Conservation (phyloP, 2,113 vertebrate genomes). For the Cynocephalus volans region DNA sequence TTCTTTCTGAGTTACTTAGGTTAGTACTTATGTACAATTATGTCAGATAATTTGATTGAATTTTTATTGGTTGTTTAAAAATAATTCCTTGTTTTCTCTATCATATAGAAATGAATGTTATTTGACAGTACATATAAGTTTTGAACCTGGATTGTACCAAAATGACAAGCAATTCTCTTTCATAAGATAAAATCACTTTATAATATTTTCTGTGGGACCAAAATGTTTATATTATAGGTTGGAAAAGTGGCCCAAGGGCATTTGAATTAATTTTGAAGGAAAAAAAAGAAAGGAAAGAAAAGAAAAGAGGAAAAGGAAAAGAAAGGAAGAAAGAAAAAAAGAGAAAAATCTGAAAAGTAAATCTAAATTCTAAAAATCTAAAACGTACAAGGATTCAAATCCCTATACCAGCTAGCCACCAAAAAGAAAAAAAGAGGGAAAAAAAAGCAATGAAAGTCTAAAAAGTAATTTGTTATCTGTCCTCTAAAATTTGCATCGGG, state of each 20-base stretch:
- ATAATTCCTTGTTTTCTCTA: neutral
- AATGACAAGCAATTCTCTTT: neutral
- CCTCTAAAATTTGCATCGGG: neutral
- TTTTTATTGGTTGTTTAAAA: neutral
- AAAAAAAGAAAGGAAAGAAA: neutral
- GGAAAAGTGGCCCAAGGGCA: neutral
- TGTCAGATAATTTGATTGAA: neutral
- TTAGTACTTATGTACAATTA: neutral
- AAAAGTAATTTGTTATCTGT: neutral
- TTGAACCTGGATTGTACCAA: neutral
- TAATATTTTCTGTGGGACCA: constrained; percentile 2
- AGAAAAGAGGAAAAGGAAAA: neutral
- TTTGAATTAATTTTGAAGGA: neutral
- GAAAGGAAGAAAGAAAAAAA: neutral
- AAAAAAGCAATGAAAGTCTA: neutral
- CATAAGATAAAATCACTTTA: constrained; percentile 32
- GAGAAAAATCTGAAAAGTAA: neutral
- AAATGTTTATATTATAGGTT: neutral
- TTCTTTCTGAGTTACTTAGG: neutral
- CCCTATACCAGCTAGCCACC: too few species aligned
- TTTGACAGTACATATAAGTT: constrained; percentile 2
- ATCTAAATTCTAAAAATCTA: constrained; percentile 39
- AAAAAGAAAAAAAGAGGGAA: too few species aligned
- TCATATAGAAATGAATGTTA: neutral
- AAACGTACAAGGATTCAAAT: neutral